These are phyloP conservation scores for Campylomormyrus numenius DNA, from an alignment of 2,113 vertebrate genomes.

Conservation along the genomic window DNA sequence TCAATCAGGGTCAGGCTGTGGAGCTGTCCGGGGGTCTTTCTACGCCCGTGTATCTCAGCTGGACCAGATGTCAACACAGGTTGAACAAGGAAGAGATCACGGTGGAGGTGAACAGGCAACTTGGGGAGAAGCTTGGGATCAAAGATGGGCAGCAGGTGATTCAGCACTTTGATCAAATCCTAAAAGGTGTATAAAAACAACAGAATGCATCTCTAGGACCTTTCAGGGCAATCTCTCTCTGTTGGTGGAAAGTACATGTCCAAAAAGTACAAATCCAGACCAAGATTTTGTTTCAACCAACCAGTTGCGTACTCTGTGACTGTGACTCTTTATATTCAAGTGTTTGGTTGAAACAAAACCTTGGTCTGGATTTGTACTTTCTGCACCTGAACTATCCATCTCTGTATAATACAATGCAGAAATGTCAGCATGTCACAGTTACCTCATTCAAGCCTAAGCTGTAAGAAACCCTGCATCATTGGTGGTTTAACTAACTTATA, in stretches of 20 bases:
- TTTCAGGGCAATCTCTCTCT: background rate
- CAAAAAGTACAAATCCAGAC: background rate
- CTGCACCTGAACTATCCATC: background rate
- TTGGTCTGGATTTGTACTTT: background rate
- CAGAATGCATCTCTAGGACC: no score
- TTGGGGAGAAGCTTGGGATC: conserved; percentile 82
- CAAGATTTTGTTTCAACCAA: background rate
- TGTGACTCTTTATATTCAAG: background rate
- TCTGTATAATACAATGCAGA: background rate
- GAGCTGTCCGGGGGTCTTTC: conserved; percentile 68
- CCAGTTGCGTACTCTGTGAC: background rate
- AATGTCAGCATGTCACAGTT: background rate
- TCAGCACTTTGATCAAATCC: background rate
- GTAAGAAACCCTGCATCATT: background rate
- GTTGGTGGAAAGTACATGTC: background rate
- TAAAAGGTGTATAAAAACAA: background rate
- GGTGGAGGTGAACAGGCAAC: conserved; percentile 77
- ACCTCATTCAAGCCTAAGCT: background rate
- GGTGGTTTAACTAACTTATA: background rate
- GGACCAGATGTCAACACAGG: conserved; percentile 68
- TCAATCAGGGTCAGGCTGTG: conserved; percentile 74
- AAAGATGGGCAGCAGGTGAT: conserved; percentile 77
- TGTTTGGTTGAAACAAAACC: background rate
- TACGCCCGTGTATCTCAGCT: conserved; percentile 72
- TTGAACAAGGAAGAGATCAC: conserved; percentile 52